Conservation (phyloP, 1,140 invertebrate species). For the Leptopilina boulardi region DNA sequence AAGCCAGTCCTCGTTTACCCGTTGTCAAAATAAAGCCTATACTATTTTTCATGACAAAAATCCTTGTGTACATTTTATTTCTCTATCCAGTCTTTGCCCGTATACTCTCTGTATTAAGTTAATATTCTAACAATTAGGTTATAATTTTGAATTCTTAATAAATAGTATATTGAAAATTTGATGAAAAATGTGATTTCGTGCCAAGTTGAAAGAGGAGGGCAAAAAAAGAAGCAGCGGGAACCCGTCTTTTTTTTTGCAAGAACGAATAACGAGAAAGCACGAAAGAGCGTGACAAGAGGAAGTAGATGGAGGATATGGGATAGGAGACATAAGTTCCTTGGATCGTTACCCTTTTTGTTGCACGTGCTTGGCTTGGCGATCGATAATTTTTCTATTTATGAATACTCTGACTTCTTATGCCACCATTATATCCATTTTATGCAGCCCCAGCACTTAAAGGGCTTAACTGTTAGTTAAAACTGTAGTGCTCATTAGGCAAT, state of each 20-base stretch:
- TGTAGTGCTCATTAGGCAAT: background rate
- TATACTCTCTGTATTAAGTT: too few relatives aligned
- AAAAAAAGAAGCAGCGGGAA: background rate
- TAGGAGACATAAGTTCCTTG: slow-evolving; percentile 22
- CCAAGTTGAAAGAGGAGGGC: background rate
- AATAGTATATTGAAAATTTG: background rate
- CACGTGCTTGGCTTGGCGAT: slow-evolving; percentile 1
- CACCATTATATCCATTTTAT: slow-evolving; percentile 17
- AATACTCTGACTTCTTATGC: slow-evolving; percentile 4
- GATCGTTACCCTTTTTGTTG: slow-evolving; percentile 3
- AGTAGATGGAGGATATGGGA: slow-evolving; percentile 3
- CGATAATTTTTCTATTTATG: slow-evolving; percentile 29
- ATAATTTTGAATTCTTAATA: background rate
- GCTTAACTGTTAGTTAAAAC: slow-evolving; percentile 15
- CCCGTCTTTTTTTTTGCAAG: background rate
- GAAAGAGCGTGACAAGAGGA: slow-evolving; percentile 25
- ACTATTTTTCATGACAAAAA: too few relatives aligned
- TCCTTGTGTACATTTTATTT: too few relatives aligned
- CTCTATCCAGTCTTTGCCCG: too few relatives aligned
- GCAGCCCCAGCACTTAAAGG: slow-evolving; percentile 6
- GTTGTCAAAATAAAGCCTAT: too few relatives aligned
- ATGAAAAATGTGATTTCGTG: background rate
- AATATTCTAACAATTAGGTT: too few relatives aligned
- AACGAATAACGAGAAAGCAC: slow-evolving; percentile 20
- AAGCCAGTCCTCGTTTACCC: too few relatives aligned